phyloP scores from a whole-genome alignment of 2,797 vertebrate genomes.

The Tadarida brasiliensis region DNA sequence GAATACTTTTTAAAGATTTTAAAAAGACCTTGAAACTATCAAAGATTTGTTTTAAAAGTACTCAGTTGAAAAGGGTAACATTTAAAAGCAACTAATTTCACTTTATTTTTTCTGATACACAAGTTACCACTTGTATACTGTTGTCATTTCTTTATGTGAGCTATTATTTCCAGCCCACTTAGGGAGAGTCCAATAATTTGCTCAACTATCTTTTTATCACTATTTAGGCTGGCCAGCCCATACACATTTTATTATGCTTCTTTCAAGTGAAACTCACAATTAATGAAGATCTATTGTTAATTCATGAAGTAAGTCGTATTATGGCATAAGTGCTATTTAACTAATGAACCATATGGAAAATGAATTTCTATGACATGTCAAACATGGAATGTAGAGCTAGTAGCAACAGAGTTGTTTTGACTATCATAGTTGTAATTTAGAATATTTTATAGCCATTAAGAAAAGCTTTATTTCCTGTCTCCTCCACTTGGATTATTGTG shows the following conservation, averaged over 20 bases:
- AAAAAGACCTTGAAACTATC: background rate
- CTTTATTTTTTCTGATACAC: background rate
- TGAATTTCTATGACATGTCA: slow-evolving; percentile 63
- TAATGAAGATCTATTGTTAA: slow-evolving; percentile 75
- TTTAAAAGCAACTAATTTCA: slow-evolving; percentile 64
- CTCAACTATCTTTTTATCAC: slow-evolving; percentile 69
- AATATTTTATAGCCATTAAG: slow-evolving; percentile 42
- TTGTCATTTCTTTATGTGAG: slow-evolving; percentile 58
- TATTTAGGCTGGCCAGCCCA: slow-evolving; percentile 53
- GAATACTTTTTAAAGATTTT: slow-evolving; percentile 22
- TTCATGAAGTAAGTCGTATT: slow-evolving; percentile 38
- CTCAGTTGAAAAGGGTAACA: slow-evolving; percentile 34
- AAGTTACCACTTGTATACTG: slow-evolving; percentile 54
- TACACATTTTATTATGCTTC: slow-evolving; percentile 71
- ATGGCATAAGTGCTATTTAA: slow-evolving; percentile 69
- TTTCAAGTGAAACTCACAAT: slow-evolving; percentile 72
- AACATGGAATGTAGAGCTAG: slow-evolving; percentile 58
- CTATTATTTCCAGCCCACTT: slow-evolving; percentile 54
- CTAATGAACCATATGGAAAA: slow-evolving; percentile 69
- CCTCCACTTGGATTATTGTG: background rate
- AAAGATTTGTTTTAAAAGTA: slow-evolving; percentile 51
- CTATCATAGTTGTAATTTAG: slow-evolving; percentile 6
- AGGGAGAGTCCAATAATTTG: slow-evolving; percentile 64
- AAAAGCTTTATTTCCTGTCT: slow-evolving; percentile 64
- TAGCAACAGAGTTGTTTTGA: slow-evolving; percentile 67